Evolutionary conservation across 1,140 invertebrate species (phyloP), one percentile per base, ranked within the genome.

Genomic region (Meloidogyne floridensis): DNA sequence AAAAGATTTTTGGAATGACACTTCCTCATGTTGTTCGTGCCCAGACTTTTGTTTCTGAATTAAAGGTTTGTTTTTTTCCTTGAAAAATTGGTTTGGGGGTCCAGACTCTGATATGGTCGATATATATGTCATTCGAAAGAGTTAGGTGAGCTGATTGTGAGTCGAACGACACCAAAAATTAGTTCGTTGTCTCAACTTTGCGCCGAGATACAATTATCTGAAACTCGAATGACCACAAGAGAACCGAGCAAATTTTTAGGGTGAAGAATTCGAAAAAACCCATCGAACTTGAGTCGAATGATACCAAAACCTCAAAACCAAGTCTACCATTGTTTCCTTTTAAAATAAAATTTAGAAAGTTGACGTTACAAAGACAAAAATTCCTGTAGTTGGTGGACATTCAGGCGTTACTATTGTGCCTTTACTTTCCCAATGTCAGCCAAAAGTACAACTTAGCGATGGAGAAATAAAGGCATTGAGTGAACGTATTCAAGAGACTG

Each of bases 311-410:
- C 20, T 20, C 20, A 20, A 20, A 20, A 20, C 20, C 20, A 20
- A 20, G 20, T 20, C 20, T 20, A 20, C 20, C 20, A 20, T 20
- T 20, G 20, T n/a, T 80, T 59, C 43, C 11, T 11, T 65, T 70
- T 51, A 15, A 51, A 73, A n/a, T 56, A 77, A 18, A 9, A 91
- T 91, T 78, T 82, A 94, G 93, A 93, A 93, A 56, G 91, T 96
- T 54, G 94, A 97, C 91, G 94, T 96, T 10, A 92, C 93, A 84
- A 92, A 93, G 81, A 94, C 97, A 0, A 93, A 93, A 86, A 93
- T 97, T 32, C 96, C 97, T 42, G 96, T 99, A 2, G 95, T 99
- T 90, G 97, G 97, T 81, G 97, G 97, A n/a, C 97, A 99, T 92
- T 95, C 96, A 72, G 97, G 97, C 78, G 94, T 97, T 77, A 99